These are phyloP conservation scores for Noturus placidus DNA, from an alignment of 2,113 vertebrate genomes.

Conservation along the genomic window DNA sequence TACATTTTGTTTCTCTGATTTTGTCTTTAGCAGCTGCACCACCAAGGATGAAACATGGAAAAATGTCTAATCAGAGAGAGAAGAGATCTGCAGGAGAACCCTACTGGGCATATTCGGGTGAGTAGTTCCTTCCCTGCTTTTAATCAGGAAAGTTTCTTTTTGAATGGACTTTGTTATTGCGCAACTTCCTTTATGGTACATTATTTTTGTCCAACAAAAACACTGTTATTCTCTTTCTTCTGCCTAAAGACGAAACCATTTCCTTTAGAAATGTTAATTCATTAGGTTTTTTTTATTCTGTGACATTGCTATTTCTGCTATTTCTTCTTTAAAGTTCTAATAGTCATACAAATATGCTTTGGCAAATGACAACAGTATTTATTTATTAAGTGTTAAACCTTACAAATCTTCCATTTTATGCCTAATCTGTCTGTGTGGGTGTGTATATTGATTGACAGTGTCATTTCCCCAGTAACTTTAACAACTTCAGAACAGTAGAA, in stretches of 20 bases:
- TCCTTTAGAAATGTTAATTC: neutral
- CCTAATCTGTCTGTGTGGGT: too few species aligned
- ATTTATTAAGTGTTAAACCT: neutral
- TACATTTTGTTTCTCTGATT: constrained; percentile 29
- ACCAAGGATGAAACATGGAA: constrained; percentile 76
- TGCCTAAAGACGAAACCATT: neutral
- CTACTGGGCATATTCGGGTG: constrained; percentile 98
- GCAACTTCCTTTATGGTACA: neutral
- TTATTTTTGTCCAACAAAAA: neutral
- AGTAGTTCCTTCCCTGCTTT: constrained; percentile 51
- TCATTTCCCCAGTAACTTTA: neutral
- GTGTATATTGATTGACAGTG: neutral
- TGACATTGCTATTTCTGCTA: neutral
- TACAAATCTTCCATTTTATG: neutral
- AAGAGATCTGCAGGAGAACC: constrained; percentile 85
- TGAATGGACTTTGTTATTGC: neutral
- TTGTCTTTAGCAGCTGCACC: constrained; percentile 74
- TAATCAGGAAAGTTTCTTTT: constrained; percentile 22
- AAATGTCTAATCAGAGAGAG: constrained; percentile 78
- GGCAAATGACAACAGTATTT: neutral
- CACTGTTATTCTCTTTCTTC: neutral
- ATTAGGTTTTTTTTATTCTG: constrained; percentile 1
- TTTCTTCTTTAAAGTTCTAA: neutral
- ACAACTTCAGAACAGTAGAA: neutral
- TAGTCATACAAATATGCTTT: neutral